Evolutionary conservation across 1,140 invertebrate genomes (phyloP).

Genomic region (Sinella curviseta): DNA sequence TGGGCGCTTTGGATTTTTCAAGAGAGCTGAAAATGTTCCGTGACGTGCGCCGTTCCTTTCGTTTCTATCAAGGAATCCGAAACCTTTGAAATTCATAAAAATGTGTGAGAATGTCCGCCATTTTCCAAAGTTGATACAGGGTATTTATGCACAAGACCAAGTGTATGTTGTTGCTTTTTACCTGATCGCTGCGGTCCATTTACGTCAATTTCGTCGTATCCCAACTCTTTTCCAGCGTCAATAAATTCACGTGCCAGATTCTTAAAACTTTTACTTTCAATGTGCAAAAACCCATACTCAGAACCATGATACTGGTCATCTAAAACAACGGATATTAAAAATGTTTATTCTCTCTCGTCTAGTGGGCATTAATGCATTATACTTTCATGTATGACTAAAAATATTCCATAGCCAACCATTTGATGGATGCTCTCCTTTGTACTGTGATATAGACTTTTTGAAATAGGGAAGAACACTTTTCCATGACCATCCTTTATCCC

Average conservation of each 20-base stretch:
- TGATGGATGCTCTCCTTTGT: slow-evolving; percentile 6
- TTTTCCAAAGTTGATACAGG: too few species aligned
- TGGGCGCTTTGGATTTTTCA: slow-evolving; percentile 25
- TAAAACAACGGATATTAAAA: neutral
- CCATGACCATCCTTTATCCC: slow-evolving; percentile 60
- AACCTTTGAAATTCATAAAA: slow-evolving; percentile 27
- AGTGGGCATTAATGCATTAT: neutral
- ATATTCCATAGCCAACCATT: neutral
- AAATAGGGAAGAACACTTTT: slow-evolving; percentile 63
- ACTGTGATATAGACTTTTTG: slow-evolving; percentile 53
- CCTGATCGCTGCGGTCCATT: slow-evolving; percentile 56
- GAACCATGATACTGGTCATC: slow-evolving; percentile 14
- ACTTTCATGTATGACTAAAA: neutral
- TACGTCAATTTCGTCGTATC: slow-evolving; percentile 59
- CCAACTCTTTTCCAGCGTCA: slow-evolving; percentile 58
- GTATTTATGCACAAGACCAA: too few species aligned
- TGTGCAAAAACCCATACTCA: slow-evolving; percentile 15
- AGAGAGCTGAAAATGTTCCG: slow-evolving; percentile 36
- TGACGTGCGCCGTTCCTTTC: slow-evolving; percentile 39
- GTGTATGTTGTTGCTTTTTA: slow-evolving; percentile 8
- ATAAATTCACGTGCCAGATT: slow-evolving; percentile 56
- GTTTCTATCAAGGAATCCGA: slow-evolving; percentile 27
- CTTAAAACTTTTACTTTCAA: neutral
- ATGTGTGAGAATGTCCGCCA: too few species aligned
- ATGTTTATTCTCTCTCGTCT: neutral